Evolutionary conservation across 2,113 vertebrate genomes (phyloP).

Genomic region (Mustela lutreola): DNA sequence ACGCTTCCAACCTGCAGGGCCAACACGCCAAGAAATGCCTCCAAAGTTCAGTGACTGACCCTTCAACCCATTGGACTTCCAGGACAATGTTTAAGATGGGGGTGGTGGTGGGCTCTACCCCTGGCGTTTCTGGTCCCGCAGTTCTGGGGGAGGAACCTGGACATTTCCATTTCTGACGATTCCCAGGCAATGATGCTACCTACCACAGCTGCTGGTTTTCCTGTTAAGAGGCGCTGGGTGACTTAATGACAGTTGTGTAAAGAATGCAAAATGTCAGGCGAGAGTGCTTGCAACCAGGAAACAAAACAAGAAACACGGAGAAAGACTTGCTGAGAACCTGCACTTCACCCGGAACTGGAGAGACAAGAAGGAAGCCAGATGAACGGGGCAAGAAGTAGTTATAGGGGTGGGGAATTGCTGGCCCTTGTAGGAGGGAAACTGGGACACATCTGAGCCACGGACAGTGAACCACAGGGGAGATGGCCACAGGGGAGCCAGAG

Average conservation of each 20-base stretch:
- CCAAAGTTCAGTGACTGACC: rapidly evolving
- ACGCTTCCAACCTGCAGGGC: slow-evolving; percentile 46
- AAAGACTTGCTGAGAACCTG: neutral
- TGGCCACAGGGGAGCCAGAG: neutral
- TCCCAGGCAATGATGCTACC: neutral
- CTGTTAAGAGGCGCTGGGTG: neutral
- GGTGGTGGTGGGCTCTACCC: neutral
- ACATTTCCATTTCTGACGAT: neutral
- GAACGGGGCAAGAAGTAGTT: neutral
- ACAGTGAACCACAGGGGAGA: no score
- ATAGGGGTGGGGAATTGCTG: rapidly evolving
- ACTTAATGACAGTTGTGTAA: neutral
- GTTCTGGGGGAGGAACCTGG: neutral
- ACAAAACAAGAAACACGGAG: neutral
- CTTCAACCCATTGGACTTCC: neutral
- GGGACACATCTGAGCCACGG: neutral
- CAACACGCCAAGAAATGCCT: neutral
- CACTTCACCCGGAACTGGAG: no score
- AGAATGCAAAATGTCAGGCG: neutral
- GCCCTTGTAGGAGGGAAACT: neutral
- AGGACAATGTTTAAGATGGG: no score
- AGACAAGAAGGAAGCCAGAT: neutral
- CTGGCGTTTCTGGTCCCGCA: neutral
- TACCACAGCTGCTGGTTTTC: neutral
- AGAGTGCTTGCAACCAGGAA: rapidly evolving